Percentiles rank a stretch among this genome's conserved stretches.
Evolutionary conservation across 2,113 vertebrate genomes (phyloP).

Genomic region (Corvus cornix): DNA sequence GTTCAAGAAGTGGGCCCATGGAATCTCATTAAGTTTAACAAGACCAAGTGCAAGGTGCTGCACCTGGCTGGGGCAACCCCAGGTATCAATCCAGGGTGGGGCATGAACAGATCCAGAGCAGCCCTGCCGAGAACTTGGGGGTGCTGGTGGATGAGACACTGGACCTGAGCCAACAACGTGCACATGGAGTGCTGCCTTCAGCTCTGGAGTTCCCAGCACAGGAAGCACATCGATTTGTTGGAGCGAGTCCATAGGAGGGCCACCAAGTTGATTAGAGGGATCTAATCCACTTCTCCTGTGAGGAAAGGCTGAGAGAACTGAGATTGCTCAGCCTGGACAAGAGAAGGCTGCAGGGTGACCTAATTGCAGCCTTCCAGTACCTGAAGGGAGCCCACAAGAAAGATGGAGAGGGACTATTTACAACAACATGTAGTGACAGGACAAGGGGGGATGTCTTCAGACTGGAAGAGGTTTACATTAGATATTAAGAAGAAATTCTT

Average conservation of each 20-base stretch:
- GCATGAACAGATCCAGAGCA: not conserved
- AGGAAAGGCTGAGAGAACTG: not conserved
- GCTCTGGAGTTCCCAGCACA: not conserved
- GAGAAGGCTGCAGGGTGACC: not conserved
- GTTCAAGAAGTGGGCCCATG: not conserved
- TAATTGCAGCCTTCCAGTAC: not conserved
- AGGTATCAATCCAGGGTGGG: not conserved
- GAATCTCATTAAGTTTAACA: not conserved
- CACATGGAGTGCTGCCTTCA: not conserved
- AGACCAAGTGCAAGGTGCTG: not conserved
- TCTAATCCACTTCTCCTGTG: not conserved
- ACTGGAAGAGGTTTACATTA: not conserved
- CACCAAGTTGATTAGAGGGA: not conserved
- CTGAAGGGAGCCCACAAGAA: not conserved
- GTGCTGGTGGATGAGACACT: not conserved
- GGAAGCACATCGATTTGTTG: not conserved
- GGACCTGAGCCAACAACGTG: fast-evolving
- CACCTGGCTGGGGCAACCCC: not conserved
- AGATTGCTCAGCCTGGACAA: not conserved
- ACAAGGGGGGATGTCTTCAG: not conserved
- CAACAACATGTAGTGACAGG: not conserved
- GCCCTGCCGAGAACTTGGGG: not conserved
- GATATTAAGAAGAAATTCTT: not conserved
- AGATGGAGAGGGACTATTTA: not conserved
- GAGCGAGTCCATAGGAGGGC: not conserved